phyloP scores from a whole-genome alignment of 2,797 vertebrate genomes.

The Adelosebastes latens region DNA sequence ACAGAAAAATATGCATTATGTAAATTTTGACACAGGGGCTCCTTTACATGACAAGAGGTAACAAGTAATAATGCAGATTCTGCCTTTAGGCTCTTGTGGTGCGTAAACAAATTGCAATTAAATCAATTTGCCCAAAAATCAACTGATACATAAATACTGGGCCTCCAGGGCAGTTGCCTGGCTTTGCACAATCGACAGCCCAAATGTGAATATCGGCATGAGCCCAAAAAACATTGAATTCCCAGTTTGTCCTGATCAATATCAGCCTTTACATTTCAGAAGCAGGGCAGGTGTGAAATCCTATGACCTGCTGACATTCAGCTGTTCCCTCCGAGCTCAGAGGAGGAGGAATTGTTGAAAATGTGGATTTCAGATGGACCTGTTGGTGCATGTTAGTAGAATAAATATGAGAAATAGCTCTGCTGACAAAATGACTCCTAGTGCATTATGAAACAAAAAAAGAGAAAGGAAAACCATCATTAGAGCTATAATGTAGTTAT shows the following conservation, averaged over 20 bases:
- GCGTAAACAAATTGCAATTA: not conserved
- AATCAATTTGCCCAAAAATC: not conserved
- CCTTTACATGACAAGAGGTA: not conserved
- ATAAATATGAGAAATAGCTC: not conserved
- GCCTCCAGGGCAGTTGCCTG: not conserved
- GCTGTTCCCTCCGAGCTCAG: constrained; percentile 3
- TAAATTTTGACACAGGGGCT: not conserved
- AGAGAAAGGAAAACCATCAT: not conserved
- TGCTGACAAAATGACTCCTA: not conserved
- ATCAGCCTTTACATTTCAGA: constrained; percentile 20
- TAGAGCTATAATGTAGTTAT: not conserved
- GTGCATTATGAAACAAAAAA: not conserved
- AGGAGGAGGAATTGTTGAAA: constrained; percentile 5
- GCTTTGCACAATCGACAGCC: not conserved
- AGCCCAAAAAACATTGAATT: constrained; percentile 32
- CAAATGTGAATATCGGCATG: constrained; percentile 20
- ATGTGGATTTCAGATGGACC: constrained; percentile 1
- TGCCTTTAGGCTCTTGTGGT: not conserved
- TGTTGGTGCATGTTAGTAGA: not conserved
- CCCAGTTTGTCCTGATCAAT: constrained; percentile 38
- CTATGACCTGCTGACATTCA: constrained; percentile 38
- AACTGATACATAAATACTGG: not conserved
- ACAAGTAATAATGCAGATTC: not conserved
- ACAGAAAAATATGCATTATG: not conserved
- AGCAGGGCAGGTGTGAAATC: constrained; percentile 17